phyloP scores from a whole-genome alignment of 2,113 vertebrate genomes.

The Passer domesticus region DNA sequence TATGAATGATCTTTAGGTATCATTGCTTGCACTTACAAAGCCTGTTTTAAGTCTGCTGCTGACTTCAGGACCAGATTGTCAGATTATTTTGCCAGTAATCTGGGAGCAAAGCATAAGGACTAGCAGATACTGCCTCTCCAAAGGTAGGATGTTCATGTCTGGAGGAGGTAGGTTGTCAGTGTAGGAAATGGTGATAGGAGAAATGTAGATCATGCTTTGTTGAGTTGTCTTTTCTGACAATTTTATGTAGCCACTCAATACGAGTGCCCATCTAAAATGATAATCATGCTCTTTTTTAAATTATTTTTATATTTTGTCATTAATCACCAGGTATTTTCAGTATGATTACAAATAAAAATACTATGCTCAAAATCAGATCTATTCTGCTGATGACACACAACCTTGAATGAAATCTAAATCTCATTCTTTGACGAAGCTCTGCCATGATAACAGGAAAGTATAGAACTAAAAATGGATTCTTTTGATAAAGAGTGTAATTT shows the following conservation, averaged over 20 bases:
- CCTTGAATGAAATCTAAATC: background rate
- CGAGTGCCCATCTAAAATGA: background rate
- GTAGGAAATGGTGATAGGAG: fast-evolving
- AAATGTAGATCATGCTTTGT: background rate
- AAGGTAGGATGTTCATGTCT: background rate
- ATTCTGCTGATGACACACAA: background rate
- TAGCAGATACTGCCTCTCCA: background rate
- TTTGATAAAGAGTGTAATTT: background rate
- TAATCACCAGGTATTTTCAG: background rate
- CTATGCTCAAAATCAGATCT: background rate
- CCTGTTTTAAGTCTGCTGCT: background rate
- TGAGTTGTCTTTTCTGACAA: background rate
- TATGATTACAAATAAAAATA: background rate
- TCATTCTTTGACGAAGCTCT: background rate
- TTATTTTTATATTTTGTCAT: background rate
- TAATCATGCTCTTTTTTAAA: background rate
- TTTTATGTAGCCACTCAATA: background rate
- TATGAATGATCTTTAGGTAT: background rate
- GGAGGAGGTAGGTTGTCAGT: background rate
- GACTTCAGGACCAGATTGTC: background rate
- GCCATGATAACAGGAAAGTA: background rate
- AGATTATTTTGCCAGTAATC: background rate
- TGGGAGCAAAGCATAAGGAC: background rate
- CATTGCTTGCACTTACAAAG: background rate
- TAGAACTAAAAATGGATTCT: background rate